Evolutionary conservation across 2,888 invertebrate species (phyloP).

Genomic region (Steinernema scapterisci): DNA sequence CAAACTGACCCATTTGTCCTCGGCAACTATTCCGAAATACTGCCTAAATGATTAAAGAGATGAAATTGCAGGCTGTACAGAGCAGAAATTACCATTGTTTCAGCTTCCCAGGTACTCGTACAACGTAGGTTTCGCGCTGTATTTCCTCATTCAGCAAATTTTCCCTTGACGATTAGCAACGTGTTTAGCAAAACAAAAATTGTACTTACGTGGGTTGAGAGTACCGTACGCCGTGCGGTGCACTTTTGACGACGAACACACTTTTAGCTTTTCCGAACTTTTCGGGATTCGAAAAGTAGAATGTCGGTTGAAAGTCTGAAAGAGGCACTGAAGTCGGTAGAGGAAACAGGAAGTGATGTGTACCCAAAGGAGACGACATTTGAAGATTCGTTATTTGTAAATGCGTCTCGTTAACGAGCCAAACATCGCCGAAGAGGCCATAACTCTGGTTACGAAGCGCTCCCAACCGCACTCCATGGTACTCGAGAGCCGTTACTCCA

Average conservation of each 20-base stretch:
- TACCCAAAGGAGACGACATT: slow-evolving; percentile 3
- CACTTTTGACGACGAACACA: not conserved
- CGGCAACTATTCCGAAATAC: slow-evolving; percentile 37
- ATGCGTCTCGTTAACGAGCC: slow-evolving; percentile 53
- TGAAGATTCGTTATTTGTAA: slow-evolving; percentile 46
- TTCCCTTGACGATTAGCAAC: slow-evolving; percentile 9
- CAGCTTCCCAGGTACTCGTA: slow-evolving; percentile 16
- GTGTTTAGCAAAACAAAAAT: too few species aligned
- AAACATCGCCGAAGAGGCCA: slow-evolving; percentile 45
- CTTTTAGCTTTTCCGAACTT: not conserved
- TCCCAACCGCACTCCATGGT: slow-evolving; percentile 20
- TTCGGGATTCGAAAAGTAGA: slow-evolving; percentile 16
- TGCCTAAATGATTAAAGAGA: too few species aligned
- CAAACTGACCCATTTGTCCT: slow-evolving; percentile 38
- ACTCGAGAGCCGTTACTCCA: not conserved
- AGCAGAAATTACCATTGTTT: too few species aligned
- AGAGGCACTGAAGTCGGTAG: not conserved
- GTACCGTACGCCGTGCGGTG: slow-evolving; percentile 30
- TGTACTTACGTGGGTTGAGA: slow-evolving; percentile 34
- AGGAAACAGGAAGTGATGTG: not conserved
- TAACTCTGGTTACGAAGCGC: slow-evolving; percentile 22
- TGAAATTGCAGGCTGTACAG: too few species aligned
- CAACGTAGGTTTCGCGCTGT: slow-evolving; percentile 11
- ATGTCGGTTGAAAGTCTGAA: slow-evolving; percentile 13
- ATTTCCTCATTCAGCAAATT: slow-evolving; percentile 19